A percentile compares a stretch with the other conserved stretches of the same genome.
Conservation (phyloP, 2,113 vertebrate species). For the cattle (Bos taurus) region DNA sequence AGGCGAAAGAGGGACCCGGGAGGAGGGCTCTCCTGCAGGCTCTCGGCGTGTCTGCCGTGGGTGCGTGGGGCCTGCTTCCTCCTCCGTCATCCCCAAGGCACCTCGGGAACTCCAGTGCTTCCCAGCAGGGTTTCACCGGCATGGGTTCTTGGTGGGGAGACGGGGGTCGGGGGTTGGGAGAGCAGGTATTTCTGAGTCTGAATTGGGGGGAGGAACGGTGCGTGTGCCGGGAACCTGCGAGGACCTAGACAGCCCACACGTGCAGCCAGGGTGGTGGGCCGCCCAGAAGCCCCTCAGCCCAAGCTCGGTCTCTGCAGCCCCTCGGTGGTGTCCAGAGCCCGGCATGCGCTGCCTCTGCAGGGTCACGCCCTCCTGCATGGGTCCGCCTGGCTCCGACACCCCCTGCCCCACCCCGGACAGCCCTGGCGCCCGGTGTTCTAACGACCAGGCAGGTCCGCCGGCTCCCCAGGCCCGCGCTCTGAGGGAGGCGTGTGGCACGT, state of each 20-base stretch:
- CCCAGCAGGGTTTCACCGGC: background rate
- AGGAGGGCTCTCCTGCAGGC: background rate
- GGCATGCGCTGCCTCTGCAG: background rate
- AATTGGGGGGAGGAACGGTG: too few relatives aligned
- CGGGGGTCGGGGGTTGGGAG: background rate
- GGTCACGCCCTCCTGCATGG: accelerated
- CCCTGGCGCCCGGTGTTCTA: background rate
- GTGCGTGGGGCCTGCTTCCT: background rate
- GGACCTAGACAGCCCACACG: accelerated
- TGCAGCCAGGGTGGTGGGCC: background rate
- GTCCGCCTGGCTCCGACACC: too few relatives aligned
- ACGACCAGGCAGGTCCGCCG: accelerated
- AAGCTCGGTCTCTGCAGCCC: background rate
- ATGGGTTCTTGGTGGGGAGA: background rate
- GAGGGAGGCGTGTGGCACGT: background rate
- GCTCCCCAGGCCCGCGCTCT: background rate
- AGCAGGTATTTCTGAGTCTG: background rate
- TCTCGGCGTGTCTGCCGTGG: background rate
- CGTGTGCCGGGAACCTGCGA: accelerated
- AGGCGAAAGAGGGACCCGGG: background rate
- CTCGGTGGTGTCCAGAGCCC: accelerated
- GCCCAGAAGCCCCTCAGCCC: background rate
- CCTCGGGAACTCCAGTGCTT: background rate
- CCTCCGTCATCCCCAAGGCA: accelerated
- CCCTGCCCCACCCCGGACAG: background rate